phyloP scores from a whole-genome alignment of 1,140 invertebrate genomes.

The Paraescarpia echinospica region DNA sequence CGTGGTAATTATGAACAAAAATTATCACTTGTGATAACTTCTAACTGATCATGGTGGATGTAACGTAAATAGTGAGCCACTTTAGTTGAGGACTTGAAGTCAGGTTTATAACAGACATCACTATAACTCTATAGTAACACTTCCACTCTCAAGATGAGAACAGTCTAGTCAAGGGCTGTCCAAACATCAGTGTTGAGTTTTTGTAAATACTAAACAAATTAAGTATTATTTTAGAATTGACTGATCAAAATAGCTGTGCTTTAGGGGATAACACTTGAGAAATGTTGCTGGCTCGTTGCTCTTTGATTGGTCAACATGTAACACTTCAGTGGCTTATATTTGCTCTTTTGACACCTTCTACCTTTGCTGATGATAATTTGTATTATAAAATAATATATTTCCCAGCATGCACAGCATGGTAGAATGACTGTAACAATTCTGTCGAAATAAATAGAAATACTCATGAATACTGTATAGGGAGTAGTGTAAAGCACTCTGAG shows the following conservation, averaged over 20 bases:
- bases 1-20: neutral
- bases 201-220: neutral
- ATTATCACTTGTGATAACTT: neutral
- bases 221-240: neutral
- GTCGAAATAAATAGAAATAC: neutral
- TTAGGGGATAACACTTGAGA: neutral
- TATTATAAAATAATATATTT: neutral
- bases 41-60: neutral
- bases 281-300: neutral
- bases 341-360: neutral
- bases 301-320: neutral
- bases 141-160: neutral
- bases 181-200: neutral
- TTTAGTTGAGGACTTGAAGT: neutral
- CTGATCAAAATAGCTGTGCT: neutral
- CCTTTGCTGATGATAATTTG: neutral
- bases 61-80: neutral
- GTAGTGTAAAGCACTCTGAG: too few species aligned
- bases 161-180: neutral
- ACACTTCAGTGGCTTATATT: neutral
- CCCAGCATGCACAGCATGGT: neutral
- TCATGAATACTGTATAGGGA: too few species aligned
- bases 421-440: neutral
- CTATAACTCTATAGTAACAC: neutral
- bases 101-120: neutral